Base-by-base conservation (phyloP, 2,888 invertebrate genomes). In the Himalopsyche tibetana region DNA sequence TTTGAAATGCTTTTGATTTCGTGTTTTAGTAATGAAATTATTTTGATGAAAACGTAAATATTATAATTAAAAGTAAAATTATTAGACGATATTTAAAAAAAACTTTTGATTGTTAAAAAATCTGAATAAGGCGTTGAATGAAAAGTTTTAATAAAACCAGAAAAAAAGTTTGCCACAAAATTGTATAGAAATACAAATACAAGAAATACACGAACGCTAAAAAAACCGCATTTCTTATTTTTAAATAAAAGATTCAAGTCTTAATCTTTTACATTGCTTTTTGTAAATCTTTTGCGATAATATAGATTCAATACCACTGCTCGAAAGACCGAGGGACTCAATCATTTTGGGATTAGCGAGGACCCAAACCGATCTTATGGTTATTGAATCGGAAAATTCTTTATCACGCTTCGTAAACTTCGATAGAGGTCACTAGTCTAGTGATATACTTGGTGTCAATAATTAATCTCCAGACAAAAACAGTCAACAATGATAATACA, bases 311-410 rank as follows among this genome's bases (percentile, higher is more conserved):
- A 74, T 74, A 74, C 74, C 38, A 74, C 74, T 74, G 36, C 36
- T 38, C 19, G 38, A 74, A 38, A 74, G 74, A 74, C 74, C 74
- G 74, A 74, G 38, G 74, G 74, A 74, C 74, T 74, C 74, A 74
- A 74, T 74, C 74, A 74, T 74, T 74, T 74, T 38, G 74, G 74
- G 74, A 74, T 74, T 74, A 74, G 74, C 38, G 15, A 38, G 15
- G 74, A 74, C 74, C 74, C 74, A 38, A 74, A 74, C 74, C 74
- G 74, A 74, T 74, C 74, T 74, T 74, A 74, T 38, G 74, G 74
- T 74, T 74, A 74, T 74, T 74, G 74, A 74, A 74, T 74, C 74
- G 74, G 74, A 74, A 74, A 74, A 74, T 74, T 74, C 74, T 74
- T 74, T 74, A 74, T 74, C 74, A 74, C 74, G 74, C 38, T 74